Percentiles rank a stretch among this genome's conserved stretches.
These are phyloP conservation scores for Elysia crispata DNA, from an alignment of 2,888 invertebrate genomes.

Conservation along the genomic window DNA sequence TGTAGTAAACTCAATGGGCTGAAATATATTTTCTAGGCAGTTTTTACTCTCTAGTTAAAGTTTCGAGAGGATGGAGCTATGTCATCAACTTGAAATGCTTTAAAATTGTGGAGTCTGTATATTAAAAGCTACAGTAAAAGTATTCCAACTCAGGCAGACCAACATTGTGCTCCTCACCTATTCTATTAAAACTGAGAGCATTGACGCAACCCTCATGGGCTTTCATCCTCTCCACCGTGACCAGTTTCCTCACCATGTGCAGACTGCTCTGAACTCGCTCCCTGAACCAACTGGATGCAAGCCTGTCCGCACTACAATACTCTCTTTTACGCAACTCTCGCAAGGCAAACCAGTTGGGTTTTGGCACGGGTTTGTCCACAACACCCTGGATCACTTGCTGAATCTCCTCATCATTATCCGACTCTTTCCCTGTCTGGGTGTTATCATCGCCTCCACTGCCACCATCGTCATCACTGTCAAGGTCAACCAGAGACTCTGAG, in stretches of 20 bases:
- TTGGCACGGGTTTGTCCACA: slow-evolving; percentile 52
- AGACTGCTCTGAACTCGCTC: slow-evolving; percentile 88
- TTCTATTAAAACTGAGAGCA: slow-evolving; percentile 91
- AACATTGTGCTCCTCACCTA: slow-evolving; percentile 80
- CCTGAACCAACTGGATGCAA: slow-evolving; percentile 82
- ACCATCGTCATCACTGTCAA: slow-evolving; percentile 32
- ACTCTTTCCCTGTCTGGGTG: slow-evolving; percentile 40
- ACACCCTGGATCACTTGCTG: slow-evolving; percentile 35
- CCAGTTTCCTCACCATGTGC: slow-evolving; percentile 88
- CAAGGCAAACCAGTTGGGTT: slow-evolving; percentile 83
- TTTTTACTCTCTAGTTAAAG: too few relatives aligned
- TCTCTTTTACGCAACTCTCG: slow-evolving; percentile 81
- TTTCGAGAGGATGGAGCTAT: too few relatives aligned
- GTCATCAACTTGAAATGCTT: too few relatives aligned
- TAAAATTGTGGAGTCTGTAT: too few relatives aligned
- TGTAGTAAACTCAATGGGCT: too few relatives aligned
- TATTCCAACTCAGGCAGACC: too few relatives aligned
- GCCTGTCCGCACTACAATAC: slow-evolving; percentile 79
- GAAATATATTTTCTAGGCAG: too few relatives aligned
- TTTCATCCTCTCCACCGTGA: slow-evolving; percentile 86
- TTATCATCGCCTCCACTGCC: slow-evolving; percentile 46
- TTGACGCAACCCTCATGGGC: slow-evolving; percentile 94
- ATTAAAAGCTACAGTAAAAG: too few relatives aligned
- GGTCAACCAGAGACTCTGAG: too few relatives aligned
- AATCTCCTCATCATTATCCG: slow-evolving; percentile 55